Evolutionary conservation across 2,113 vertebrate genomes (phyloP).

Genomic region (Rhipidura dahli): DNA sequence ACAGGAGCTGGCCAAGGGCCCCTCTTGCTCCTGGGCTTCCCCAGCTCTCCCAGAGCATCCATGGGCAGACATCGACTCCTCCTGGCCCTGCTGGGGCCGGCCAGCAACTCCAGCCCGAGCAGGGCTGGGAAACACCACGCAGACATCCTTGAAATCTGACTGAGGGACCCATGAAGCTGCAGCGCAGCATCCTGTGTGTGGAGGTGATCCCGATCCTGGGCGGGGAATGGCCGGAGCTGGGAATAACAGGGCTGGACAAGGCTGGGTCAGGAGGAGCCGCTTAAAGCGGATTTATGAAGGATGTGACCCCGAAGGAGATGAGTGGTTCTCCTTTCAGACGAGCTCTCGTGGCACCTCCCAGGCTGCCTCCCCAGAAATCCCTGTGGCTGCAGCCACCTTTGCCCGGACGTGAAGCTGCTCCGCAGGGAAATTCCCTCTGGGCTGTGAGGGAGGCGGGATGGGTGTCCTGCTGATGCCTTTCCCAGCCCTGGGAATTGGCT

Average conservation of each 20-base stretch:
- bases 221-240: fast-evolving
- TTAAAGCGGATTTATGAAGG: not conserved
- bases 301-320: fast-evolving
- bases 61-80: fast-evolving
- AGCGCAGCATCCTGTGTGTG: fast-evolving
- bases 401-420: not conserved
- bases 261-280: not conserved
- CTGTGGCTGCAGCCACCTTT: fast-evolving
- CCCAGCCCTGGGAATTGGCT: not conserved
- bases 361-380: too few species aligned
- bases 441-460: not conserved
- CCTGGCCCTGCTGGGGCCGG: fast-evolving
- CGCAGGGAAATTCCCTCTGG: too few species aligned
- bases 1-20: not conserved
- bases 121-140: fast-evolving
- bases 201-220: not conserved
- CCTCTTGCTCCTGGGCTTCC: fast-evolving
- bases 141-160: fast-evolving
- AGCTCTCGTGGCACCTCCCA: not conserved
- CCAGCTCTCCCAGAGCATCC: fast-evolving
- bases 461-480: not conserved
- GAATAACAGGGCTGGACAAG: not conserved
- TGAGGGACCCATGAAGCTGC: fast-evolving
- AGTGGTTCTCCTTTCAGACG: not conserved
- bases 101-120: fast-evolving